Evolutionary conservation across 2,888 invertebrate species (phyloP).

Genomic region (Athetis lepigone): DNA sequence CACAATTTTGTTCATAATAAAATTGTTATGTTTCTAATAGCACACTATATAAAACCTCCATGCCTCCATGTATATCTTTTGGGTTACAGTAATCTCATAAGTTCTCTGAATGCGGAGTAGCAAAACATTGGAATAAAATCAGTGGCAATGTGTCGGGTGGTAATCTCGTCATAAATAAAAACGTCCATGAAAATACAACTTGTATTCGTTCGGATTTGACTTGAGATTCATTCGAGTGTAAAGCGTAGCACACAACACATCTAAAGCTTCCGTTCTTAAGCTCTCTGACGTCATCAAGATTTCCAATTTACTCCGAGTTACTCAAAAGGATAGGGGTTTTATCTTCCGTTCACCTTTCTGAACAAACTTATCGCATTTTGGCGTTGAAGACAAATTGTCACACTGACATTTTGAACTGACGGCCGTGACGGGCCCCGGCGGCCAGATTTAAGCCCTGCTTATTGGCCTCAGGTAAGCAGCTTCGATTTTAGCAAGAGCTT

Average conservation of each 20-base stretch:
- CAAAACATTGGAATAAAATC: slow-evolving; percentile 46
- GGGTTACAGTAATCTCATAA: slow-evolving; percentile 19
- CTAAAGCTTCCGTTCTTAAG: slow-evolving; percentile 65
- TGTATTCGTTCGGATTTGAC: slow-evolving; percentile 57
- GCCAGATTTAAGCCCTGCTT: slow-evolving; percentile 39
- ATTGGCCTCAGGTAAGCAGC: slow-evolving; percentile 33
- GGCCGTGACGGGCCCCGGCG: slow-evolving; percentile 10
- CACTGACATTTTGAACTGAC: slow-evolving; percentile 52
- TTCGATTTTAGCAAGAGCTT: slow-evolving; percentile 35
- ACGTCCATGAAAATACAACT: slow-evolving; percentile 48
- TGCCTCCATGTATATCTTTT: slow-evolving; percentile 10
- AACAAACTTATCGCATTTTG: slow-evolving; percentile 68
- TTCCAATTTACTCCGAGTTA: slow-evolving; percentile 71
- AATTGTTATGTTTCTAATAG: not conserved
- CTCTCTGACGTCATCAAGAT: slow-evolving; percentile 71
- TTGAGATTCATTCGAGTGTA: slow-evolving; percentile 64
- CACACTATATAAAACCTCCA: not conserved
- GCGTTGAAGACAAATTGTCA: slow-evolving; percentile 53
- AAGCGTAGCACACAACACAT: slow-evolving; percentile 65
- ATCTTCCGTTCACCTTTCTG: slow-evolving; percentile 66
- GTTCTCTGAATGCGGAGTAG: slow-evolving; percentile 39
- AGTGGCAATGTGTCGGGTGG: slow-evolving; percentile 38
- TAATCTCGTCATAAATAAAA: slow-evolving; percentile 59
- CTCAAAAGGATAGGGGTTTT: slow-evolving; percentile 70
- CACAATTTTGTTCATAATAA: not conserved